Base-by-base conservation (phyloP, 2,113 vertebrate species). In the Bufo bufo region DNA sequence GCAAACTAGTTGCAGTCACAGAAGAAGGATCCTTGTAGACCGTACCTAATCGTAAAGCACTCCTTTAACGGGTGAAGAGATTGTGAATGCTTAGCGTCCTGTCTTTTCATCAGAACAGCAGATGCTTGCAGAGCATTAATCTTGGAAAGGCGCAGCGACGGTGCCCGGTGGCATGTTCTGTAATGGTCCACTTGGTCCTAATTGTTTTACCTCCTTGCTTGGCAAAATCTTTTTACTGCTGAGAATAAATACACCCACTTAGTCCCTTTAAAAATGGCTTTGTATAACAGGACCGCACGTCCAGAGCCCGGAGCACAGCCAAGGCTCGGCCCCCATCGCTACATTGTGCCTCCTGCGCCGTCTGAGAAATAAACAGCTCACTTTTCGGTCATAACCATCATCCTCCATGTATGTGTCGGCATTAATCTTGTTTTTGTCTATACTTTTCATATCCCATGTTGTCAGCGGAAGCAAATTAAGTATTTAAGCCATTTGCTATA, bases 221-320 rank as follows among this genome's bases (percentile, higher is more conserved):
- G 75, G 72, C 49, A 87, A 80, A 79, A 79, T 33, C 33, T n/a
- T 52, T 69, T 23, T 54, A 6, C 11, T 4, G 56, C 43, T 86
- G 23, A 59, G 56, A 77, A 65, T 79, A 79, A 85, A 86, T 86
- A 86, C 85, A 72, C 63, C 85, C 85, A 71, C 85, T 80, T 56
- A 33, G 8, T 33, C 77, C 58, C 63, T 66, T 80, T n/a, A 80
- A 86, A 74, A 86, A 80, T 45, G 49, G 43, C 74, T 87, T 69
- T 80, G 85, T 80, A 49, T 56, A 8, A 16, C n/a, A 7, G 16
- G 84, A 11, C 56, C 13, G 8, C 54, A 49, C 11, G 63, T 69
- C 52, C 50, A 6, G 17, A 69, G 43, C 45, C n/a, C 33, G 2
- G 12, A 66, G 8, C 8, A 54, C 59, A 66, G 61, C 74, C 59